These are phyloP conservation scores for Diplodus sargus DNA, from an alignment of 2,797 vertebrate species.

Conservation along the genomic window DNA sequence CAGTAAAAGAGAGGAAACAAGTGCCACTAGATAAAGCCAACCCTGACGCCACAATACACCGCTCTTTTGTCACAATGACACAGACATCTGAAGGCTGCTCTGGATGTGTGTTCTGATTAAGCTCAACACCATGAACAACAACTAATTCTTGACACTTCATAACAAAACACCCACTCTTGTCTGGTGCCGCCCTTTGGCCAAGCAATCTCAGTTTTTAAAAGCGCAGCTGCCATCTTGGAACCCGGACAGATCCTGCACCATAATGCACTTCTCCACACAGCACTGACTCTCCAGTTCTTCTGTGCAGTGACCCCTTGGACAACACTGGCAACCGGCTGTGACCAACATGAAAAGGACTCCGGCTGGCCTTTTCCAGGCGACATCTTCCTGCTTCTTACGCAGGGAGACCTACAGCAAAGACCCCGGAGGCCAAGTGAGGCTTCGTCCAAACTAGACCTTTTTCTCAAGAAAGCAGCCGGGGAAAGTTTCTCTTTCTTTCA, in stretches of 20 bases:
- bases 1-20: conserved; percentile 33
- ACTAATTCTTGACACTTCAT: conserved; percentile 28
- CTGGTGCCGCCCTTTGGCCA: conserved; percentile 39
- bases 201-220: conserved; percentile 20
- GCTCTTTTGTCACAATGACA: conserved; percentile 56
- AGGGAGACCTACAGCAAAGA: conserved; percentile 52
- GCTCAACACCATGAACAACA: conserved; percentile 28
- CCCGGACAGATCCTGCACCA: conserved; percentile 66
- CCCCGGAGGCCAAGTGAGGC: conserved; percentile 15
- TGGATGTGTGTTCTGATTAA: conserved; percentile 22
- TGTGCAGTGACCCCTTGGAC: conserved; percentile 62
- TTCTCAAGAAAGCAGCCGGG: not conserved
- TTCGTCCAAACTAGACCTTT: conserved; percentile 15
- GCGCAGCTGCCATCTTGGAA: conserved; percentile 77
- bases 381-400: conserved; percentile 59
- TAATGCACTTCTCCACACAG: conserved; percentile 72
- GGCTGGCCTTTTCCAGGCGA: conserved; percentile 47
- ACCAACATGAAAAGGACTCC: conserved; percentile 54
- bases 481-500: conserved; percentile 29
- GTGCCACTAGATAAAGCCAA: conserved; percentile 45
- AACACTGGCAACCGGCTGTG: conserved; percentile 56
- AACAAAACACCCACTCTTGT: conserved; percentile 45
- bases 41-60: conserved; percentile 46
- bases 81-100: conserved; percentile 26
- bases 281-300: conserved; percentile 56